Conservation (phyloP, 2,888 invertebrate species). For the Plebejus anna region DNA sequence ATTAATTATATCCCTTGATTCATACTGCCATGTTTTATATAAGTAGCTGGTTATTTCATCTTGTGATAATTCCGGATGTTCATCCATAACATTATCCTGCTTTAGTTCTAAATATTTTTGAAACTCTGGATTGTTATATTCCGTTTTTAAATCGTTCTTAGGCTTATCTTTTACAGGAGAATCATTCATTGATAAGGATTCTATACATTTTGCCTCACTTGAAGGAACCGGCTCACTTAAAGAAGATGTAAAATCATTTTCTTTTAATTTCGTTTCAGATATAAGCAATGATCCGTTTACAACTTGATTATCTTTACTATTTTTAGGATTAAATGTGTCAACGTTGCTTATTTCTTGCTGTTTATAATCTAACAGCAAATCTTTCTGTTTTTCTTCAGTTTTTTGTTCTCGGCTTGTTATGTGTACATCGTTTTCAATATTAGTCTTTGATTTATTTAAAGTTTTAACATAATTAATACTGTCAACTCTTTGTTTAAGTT, state of each 20-base stretch:
- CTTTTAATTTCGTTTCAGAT: neutral
- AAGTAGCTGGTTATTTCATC: conserved; percentile 19
- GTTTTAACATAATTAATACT: neutral
- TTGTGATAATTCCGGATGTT: conserved; percentile 19
- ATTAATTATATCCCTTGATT: conserved; percentile 57
- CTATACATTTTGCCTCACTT: neutral
- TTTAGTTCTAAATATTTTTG: conserved; percentile 28
- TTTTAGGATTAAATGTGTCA: neutral
- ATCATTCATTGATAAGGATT: neutral
- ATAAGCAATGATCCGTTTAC: neutral
- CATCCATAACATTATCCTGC: conserved; percentile 19
- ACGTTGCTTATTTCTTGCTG: neutral
- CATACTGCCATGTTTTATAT: conserved; percentile 52
- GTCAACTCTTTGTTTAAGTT: neutral
- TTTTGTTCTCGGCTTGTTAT: neutral
- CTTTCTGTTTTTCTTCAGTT: neutral
- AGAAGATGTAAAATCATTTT: neutral
- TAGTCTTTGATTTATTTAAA: neutral
- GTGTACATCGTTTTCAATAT: neutral
- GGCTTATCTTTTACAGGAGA: neutral
- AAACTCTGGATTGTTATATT: neutral
- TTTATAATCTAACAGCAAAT: neutral
- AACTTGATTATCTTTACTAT: neutral
- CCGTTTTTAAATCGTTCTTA: neutral
- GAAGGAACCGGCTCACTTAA: neutral